Evolutionary conservation across 2,113 vertebrate genomes (phyloP), one percentile per base, ranked within the genome.

Genomic region (Eptesicus fuscus): DNA sequence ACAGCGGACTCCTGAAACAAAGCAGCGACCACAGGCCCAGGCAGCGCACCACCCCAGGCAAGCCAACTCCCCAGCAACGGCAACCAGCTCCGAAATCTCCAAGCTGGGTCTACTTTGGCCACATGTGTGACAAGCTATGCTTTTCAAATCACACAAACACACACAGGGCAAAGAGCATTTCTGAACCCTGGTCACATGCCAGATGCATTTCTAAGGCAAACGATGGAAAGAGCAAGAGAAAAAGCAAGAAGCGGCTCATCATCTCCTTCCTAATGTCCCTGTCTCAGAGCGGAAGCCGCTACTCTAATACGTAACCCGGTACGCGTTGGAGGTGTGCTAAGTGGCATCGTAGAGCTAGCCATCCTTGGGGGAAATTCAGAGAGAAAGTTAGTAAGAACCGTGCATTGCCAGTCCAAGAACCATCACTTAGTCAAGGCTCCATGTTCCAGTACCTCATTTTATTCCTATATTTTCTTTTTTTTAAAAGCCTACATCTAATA

Each of bases 161-260:
- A 65, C 23, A 91, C 25, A 73, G 47, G 78, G 61, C 84, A 51
- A 49, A n/a, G n/a, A 44, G 44, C 40, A 74, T 73, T 94, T 86
- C 35, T 84, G 65, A 83, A 70, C 69, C 83, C 89, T 10, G 42
- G 70, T 73, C 86, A 53, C 35, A 32, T n/a, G 71, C 47, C 42
- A 79, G 49, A n/a, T 88, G 35, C 35, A 85, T 91, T 94, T 95
- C 80, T 37, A 69, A 92, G 67, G 35, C 65, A 92, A 88, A 78
- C 17, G 67, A 47, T 12, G 42, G 83, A n/a, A 79, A 86, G 69
- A 73, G 47, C 16, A 71, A 76, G 28, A 79, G 37, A 42, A 53
- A 37, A 69, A 77, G 65, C 61, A 76, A 77, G 30, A 40, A 80
- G 42, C 2, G 20, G 53, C 18, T 73, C 32, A 61, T 83, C 49